These are phyloP conservation scores for Cettia cetti DNA, from an alignment of 2,113 vertebrate genomes.

Conservation along the genomic window DNA sequence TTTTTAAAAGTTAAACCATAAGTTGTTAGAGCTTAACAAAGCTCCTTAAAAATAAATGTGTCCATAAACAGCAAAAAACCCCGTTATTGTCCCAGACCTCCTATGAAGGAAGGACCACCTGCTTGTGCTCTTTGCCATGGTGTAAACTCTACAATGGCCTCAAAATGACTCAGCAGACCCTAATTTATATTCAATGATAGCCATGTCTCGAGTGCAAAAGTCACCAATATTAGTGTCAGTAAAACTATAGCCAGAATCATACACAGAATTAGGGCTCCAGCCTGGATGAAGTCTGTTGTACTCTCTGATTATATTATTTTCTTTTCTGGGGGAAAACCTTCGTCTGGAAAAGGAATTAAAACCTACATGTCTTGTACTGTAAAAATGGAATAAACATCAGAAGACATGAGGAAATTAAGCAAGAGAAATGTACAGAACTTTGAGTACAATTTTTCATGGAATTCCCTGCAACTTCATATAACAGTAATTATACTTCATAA, in stretches of 20 bases:
- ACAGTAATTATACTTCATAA: neutral
- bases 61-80: neutral
- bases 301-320: neutral
- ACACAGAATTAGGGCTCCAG: neutral
- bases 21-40: neutral
- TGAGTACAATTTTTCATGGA: neutral
- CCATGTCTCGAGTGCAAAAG: neutral
- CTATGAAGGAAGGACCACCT: neutral
- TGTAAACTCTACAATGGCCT: neutral
- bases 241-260: neutral
- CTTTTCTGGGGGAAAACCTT: neutral
- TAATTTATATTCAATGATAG: neutral
- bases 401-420: neutral
- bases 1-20: neutral
- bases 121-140: neutral
- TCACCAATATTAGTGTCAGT: neutral
- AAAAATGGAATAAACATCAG: neutral
- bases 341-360: neutral
- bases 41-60: neutral
- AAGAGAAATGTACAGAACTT: neutral
- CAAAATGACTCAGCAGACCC: neutral
- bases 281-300: neutral
- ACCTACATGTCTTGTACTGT: neutral
- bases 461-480: neutral
- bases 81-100: neutral